A percentile compares a stretch with the other conserved stretches of the same genome.
Evolutionary conservation across 2,113 vertebrate genomes (phyloP).

Genomic region (Camelus dromedarius): DNA sequence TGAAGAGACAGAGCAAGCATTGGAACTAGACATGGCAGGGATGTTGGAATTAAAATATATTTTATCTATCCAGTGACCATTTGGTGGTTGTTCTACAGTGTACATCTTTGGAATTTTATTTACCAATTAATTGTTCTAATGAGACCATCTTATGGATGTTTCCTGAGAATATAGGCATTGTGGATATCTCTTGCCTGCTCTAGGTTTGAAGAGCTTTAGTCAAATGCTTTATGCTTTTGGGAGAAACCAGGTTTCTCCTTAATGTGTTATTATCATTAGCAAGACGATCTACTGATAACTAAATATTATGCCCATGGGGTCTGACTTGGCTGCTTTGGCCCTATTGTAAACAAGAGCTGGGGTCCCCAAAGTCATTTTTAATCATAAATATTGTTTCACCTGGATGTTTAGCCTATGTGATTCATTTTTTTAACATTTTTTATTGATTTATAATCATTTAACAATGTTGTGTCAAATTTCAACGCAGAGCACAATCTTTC

Average conservation of each 20-base stretch:
- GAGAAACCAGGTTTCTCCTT: not conserved
- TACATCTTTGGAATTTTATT: not conserved
- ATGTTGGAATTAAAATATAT: not conserved
- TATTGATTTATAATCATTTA: no score
- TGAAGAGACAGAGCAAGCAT: not conserved
- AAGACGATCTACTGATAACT: not conserved
- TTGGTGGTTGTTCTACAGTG: not conserved
- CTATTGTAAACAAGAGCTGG: not conserved
- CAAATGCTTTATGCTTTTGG: not conserved
- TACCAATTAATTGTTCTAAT: slow-evolving; percentile 7
- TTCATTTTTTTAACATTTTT: not conserved
- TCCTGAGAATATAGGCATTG: not conserved
- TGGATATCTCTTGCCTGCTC: not conserved
- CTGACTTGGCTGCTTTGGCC: not conserved
- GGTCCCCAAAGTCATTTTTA: not conserved
- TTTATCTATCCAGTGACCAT: not conserved
- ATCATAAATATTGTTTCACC: not conserved
- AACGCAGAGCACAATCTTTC: no score
- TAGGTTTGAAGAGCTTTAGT: not conserved
- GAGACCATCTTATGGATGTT: not conserved
- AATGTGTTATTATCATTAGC: not conserved
- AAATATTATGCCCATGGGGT: not conserved
- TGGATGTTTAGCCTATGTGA: not conserved
- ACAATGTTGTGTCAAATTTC: no score
- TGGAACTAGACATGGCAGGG: not conserved